Base-by-base conservation (phyloP, 2,888 invertebrate species). In the Myopa tessellatipennis region DNA sequence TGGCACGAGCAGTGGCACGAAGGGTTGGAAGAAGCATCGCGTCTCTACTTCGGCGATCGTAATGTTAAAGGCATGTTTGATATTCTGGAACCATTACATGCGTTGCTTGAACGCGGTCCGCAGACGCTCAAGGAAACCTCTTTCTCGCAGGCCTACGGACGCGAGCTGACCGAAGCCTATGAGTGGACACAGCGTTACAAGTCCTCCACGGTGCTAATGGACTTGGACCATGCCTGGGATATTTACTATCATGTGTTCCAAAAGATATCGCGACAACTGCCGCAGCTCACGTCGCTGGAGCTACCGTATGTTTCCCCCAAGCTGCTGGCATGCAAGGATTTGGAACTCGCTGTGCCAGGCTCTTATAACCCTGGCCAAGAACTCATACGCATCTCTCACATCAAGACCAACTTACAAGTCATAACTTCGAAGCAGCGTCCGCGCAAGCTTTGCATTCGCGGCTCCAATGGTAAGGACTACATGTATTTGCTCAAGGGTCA, bases 1-100 rank as follows among this genome's bases (percentile, higher is more conserved):
- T 99, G 99, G 99, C 99, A 99, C 86, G 99, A 99, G 88, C 94
- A 98, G 85, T 99, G 99, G 99, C 98, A 99, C 87, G 99, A 99
- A 88, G 99, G 98, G 0, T 90, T 99, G 34, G 96, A 96, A 85
- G 98, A 99, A 87, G 98, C 98, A 0, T 96, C 96, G 6, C 90
- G 95, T 87, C 90, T 99, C 12, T 99, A 98, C 89, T 99, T 99
- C 88, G 98, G 98, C 4, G 99, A 99, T 88, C 92, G 95, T 79
- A 98, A 99, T 87, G 95, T 98, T 0, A 94, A 95, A 79, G 98
- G 97, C 8, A 99, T 99, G 99, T 95, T 99, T 86, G 95, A 95
- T 81, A 96, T 97, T 0, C 90, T 99, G 78, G 98, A 98, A 85
- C 99, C 99, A 0, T 89, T 99, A 70, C 99, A 99, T 87, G 93